phyloP scores from a whole-genome alignment of 2,888 invertebrate genomes.

The Amblyteles armatorius region DNA sequence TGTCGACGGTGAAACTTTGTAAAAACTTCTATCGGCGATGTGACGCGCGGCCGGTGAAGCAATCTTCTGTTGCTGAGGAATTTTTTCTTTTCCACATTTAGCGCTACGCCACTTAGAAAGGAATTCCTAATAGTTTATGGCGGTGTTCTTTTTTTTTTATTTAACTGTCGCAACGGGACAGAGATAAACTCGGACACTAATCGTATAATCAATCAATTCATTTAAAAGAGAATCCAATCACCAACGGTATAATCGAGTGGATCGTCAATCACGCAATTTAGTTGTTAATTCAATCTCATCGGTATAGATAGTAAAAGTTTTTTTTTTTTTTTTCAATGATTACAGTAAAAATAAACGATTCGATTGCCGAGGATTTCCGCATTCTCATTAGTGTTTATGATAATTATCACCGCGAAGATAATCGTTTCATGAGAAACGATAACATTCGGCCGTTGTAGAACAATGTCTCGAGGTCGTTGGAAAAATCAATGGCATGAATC shows the following conservation, averaged over 20 bases:
- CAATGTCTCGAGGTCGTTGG: slow-evolving; percentile 1
- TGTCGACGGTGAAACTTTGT: neutral
- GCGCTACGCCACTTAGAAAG: neutral
- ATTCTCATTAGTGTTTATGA: slow-evolving; percentile 24
- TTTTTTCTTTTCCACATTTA: slow-evolving; percentile 3
- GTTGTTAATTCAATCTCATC: neutral
- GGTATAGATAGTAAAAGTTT: neutral
- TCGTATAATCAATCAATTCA: neutral
- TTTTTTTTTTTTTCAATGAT: neutral
- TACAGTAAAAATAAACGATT: neutral
- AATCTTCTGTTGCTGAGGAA: neutral
- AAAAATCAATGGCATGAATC: slow-evolving; percentile 30
- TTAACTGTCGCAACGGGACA: neutral
- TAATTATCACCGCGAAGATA: neutral
- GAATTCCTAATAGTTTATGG: neutral
- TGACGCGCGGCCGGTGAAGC: neutral
- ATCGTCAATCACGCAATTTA: neutral
- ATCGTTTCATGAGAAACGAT: neutral
- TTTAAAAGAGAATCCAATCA: neutral
- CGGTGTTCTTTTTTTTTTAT: neutral
- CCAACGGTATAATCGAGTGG: neutral
- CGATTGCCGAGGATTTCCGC: slow-evolving; percentile 18
- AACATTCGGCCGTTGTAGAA: slow-evolving; percentile 15
- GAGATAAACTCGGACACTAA: neutral
- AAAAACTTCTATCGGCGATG: neutral